phyloP scores from a whole-genome alignment of 2,113 vertebrate genomes.

The Rana temporaria region DNA sequence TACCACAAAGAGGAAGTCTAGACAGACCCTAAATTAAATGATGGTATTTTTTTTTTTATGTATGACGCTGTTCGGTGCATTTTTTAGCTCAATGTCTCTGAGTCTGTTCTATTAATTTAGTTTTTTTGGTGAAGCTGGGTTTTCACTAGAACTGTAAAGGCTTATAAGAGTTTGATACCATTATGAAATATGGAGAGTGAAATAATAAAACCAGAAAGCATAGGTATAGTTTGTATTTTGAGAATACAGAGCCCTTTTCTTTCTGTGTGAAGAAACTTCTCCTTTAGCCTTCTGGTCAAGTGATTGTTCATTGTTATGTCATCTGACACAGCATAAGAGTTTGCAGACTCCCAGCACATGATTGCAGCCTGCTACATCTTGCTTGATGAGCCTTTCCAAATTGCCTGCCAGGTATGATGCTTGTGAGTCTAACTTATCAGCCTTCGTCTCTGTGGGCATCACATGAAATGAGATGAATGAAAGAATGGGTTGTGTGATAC shows the following conservation, averaged over 20 bases:
- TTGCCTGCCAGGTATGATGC: conserved; percentile 57
- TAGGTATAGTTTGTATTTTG: no score
- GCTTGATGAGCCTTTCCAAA: conserved; percentile 51
- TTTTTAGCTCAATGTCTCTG: no score
- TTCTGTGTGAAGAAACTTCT: neutral
- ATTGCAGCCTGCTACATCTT: conserved; percentile 48
- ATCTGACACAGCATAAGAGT: conserved; percentile 46
- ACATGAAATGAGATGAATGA: conserved; percentile 54
- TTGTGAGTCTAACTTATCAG: conserved; percentile 50
- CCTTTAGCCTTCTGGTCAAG: conserved; percentile 27
- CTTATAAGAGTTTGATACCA: no score
- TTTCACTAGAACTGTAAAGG: no score
- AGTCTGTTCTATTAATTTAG: no score
- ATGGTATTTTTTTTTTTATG: no score
- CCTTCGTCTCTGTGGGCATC: conserved; percentile 41
- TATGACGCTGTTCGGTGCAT: no score
- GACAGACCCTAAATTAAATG: no score
- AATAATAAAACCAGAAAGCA: no score
- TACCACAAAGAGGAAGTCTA: no score
- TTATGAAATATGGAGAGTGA: no score
- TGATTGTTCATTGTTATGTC: conserved; percentile 52
- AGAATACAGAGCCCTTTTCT: neutral
- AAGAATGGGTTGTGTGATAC: conserved; percentile 37
- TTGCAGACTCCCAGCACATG: conserved; percentile 50
- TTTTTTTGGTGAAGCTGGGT: no score